A percentile compares a stretch with the other conserved stretches of the same genome.
phyloP scores from a whole-genome alignment of 1,140 invertebrate genomes.

The Harpegnathos saltator region DNA sequence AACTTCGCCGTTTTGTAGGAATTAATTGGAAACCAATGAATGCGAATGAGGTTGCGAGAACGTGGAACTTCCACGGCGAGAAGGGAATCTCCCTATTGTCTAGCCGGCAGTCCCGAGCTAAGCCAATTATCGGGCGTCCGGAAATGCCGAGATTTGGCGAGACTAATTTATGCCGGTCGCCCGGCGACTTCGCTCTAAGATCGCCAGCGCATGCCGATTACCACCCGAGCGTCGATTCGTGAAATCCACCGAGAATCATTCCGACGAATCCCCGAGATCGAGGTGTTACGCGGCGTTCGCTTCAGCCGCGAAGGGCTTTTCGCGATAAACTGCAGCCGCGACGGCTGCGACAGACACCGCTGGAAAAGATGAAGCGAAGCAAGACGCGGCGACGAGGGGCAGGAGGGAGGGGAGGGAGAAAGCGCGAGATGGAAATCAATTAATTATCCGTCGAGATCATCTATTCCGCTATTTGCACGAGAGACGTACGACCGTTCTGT shows the following conservation, averaged over 20 bases:
- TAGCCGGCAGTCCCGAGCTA: conserved; percentile 65
- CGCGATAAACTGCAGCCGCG: not conserved
- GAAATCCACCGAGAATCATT: not conserved
- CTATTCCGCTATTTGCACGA: not conserved
- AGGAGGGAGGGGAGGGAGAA: not conserved
- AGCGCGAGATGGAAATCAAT: not conserved
- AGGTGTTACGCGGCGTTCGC: not conserved
- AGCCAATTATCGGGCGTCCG: conserved; percentile 82
- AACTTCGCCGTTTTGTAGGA: conserved; percentile 80
- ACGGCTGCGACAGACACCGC: too few relatives aligned
- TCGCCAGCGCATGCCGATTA: conserved; percentile 60
- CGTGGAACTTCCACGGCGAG: conserved; percentile 74
- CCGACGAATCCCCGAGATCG: not conserved
- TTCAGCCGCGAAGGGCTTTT: too few relatives aligned
- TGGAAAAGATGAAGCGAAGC: too few relatives aligned
- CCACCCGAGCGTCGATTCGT: conserved; percentile 22
- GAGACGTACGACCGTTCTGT: not conserved
- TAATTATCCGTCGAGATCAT: not conserved
- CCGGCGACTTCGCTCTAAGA: conserved; percentile 47
- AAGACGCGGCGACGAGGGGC: too few relatives aligned
- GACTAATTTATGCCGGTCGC: conserved; percentile 79
- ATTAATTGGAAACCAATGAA: conserved; percentile 85
- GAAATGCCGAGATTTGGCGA: conserved; percentile 77
- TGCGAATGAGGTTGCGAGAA: conserved; percentile 81
- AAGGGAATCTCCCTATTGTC: conserved; percentile 72